Conservation (phyloP, 2,113 vertebrate genomes). For the Trematomus loennbergii region DNA sequence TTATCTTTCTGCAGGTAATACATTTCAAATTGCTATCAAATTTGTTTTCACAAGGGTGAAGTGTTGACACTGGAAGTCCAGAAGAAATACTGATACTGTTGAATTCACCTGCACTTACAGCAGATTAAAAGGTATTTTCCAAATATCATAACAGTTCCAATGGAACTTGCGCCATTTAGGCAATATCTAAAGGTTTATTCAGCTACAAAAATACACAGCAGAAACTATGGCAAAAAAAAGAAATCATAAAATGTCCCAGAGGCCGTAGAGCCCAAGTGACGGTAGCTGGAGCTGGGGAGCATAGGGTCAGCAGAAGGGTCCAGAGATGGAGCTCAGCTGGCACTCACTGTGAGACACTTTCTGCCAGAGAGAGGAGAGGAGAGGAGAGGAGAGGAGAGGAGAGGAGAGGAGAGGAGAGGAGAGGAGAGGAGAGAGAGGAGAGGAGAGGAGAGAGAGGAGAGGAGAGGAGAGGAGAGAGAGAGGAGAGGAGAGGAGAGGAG, state of each 20-base stretch:
- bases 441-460: neutral
- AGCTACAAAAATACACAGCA: neutral
- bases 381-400: neutral
- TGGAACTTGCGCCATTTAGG: neutral
- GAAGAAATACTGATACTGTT: neutral
- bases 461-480: conserved; percentile 12
- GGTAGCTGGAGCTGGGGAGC: conserved; percentile 56
- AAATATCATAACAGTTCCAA: too few species aligned
- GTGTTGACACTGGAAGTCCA: neutral
- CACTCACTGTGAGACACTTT: conserved; percentile 68
- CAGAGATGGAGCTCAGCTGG: conserved; percentile 68
- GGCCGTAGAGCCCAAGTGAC: conserved; percentile 46
- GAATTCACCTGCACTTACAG: neutral
- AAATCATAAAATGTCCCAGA: conserved; percentile 32
- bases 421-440: neutral
- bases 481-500: conserved; percentile 1
- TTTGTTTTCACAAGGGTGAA: neutral
- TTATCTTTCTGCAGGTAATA: too few species aligned
- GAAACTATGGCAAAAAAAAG: conserved; percentile 1
- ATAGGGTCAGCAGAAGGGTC: conserved; percentile 70
- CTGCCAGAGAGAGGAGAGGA: conserved; percentile 7
- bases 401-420: too few species aligned
- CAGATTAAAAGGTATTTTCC: neutral
- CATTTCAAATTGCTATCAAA: neutral
- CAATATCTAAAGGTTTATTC: neutral